These are phyloP conservation scores for Macropis europaea DNA, from an alignment of 2,888 invertebrate species.

Conservation along the genomic window DNA sequence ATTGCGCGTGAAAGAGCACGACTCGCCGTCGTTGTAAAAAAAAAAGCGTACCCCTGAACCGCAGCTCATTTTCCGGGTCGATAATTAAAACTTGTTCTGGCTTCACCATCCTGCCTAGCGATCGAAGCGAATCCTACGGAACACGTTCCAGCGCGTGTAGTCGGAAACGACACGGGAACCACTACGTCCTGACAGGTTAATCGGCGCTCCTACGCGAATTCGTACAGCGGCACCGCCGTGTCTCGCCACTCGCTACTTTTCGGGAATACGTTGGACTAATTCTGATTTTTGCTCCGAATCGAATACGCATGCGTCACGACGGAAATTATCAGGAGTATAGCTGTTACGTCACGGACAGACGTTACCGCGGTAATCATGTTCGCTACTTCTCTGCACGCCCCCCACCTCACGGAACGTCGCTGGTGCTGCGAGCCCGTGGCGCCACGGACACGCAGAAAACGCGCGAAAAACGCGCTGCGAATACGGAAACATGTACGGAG, in stretches of 20 bases:
- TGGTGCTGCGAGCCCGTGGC: too few species aligned
- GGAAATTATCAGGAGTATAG: conserved; percentile 64
- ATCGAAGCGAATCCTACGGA: conserved; percentile 43
- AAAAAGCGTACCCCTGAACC: conserved; percentile 92
- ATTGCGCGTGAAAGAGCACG: conserved; percentile 32
- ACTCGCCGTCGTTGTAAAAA: conserved; percentile 47
- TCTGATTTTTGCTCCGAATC: conserved; percentile 69
- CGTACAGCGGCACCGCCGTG: conserved; percentile 54
- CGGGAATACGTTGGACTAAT: conserved; percentile 77
- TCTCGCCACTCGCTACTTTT: conserved; percentile 68
- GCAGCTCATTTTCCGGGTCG: conserved; percentile 93
- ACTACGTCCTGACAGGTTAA: conserved; percentile 61
- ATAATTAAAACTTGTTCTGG: conserved; percentile 91
- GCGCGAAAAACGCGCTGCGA: too few species aligned
- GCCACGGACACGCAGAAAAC: too few species aligned
- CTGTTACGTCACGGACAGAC: conserved; percentile 47
- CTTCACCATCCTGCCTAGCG: conserved; percentile 82
- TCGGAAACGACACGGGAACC: conserved; percentile 10
- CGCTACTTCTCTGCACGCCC: conserved; percentile 52
- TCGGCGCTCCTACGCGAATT: conserved; percentile 49
- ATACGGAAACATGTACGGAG: too few species aligned
- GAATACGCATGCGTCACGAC: conserved; percentile 75
- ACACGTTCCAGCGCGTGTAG: conserved; percentile 40
- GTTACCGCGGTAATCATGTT: conserved; percentile 67
- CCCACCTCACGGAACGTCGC: conserved; percentile 19